These are phyloP conservation scores for Zonitis immaculata DNA, from an alignment of 2,888 invertebrate species.

Conservation along the genomic window DNA sequence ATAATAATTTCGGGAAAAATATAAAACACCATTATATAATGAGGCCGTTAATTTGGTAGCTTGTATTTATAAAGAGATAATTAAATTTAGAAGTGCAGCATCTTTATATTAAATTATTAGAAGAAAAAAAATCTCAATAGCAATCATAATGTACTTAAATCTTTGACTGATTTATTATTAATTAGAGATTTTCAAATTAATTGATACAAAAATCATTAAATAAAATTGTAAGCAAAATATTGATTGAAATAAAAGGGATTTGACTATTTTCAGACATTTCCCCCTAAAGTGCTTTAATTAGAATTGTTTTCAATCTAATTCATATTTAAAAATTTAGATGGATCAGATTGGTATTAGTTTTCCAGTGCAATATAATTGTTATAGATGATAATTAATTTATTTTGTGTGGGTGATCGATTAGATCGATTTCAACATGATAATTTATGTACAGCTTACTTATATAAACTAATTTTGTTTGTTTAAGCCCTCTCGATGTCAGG, in stretches of 20 bases:
- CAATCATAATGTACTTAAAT: constrained; percentile 20
- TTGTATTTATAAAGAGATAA: not conserved
- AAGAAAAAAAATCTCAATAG: constrained; percentile 5
- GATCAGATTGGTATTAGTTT: not conserved
- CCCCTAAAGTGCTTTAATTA: constrained; percentile 23
- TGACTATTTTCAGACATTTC: constrained; percentile 7
- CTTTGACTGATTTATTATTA: constrained; percentile 21
- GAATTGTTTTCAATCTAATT: not conserved
- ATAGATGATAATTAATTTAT: too few relatives aligned
- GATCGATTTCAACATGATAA: too few relatives aligned
- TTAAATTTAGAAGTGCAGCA: not conserved
- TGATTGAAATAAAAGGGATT: not conserved
- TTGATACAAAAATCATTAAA: constrained; percentile 9
- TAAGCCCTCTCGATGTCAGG: not conserved
- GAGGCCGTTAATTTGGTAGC: not conserved
- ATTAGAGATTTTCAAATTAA: constrained; percentile 9
- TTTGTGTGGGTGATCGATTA: too few relatives aligned
- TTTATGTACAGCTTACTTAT: too few relatives aligned
- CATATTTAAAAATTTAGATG: not conserved
- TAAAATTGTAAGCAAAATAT: constrained; percentile 10
- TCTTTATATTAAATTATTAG: not conserved
- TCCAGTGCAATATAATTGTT: not conserved
- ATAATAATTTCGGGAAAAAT: not conserved
- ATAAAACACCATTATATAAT: not conserved
- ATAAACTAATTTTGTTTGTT: not conserved